Evolutionary conservation across 2,797 vertebrate species (phyloP).

Genomic region (Basileuterus tristriatus): DNA sequence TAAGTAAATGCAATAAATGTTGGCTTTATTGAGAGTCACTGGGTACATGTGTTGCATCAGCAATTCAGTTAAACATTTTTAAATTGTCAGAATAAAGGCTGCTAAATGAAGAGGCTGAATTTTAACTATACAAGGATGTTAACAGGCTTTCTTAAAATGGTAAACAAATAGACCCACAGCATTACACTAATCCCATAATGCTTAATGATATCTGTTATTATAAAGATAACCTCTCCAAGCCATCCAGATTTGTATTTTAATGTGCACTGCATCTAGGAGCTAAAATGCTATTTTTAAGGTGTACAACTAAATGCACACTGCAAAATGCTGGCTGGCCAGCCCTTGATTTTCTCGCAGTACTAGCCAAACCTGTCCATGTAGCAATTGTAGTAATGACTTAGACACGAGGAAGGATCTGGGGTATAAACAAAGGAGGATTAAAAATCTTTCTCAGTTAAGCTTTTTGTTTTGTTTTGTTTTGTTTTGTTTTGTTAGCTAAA

Average conservation of each 20-base stretch:
- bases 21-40: neutral
- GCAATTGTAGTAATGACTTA: neutral
- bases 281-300: neutral
- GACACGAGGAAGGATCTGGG: neutral
- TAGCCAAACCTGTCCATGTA: slow-evolving; percentile 28
- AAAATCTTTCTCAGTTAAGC: neutral
- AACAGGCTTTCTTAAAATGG: neutral
- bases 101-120: neutral
- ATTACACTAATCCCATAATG: neutral
- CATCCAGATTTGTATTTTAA: neutral
- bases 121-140: neutral
- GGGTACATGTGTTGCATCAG: neutral
- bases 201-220: neutral
- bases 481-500: neutral
- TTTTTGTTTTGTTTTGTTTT: neutral
- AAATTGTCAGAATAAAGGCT: neutral
- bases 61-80: neutral
- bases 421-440: neutral
- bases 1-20: neutral
- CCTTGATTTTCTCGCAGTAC: slow-evolving; percentile 28
- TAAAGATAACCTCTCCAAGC: neutral
- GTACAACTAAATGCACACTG: neutral
- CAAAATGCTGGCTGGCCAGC: neutral
- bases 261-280: neutral
- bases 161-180: neutral